Conservation (phyloP, 2,797 vertebrate genomes). For the Sitta carolinensis region DNA sequence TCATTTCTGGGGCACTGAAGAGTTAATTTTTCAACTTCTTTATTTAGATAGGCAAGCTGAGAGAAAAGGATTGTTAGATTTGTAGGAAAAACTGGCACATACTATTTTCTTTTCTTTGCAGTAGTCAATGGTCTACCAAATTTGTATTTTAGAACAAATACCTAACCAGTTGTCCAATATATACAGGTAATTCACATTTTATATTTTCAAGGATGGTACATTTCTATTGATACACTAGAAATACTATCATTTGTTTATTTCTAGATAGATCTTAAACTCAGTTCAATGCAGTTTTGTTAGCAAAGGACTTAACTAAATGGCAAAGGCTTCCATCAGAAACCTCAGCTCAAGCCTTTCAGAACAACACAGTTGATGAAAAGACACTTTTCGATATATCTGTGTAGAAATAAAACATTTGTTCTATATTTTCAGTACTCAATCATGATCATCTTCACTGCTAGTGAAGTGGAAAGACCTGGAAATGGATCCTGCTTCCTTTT, state of each 20-base stretch:
- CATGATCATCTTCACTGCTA: neutral
- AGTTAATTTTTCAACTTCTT: neutral
- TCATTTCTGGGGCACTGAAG: neutral
- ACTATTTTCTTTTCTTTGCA: neutral
- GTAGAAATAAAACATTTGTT: neutral
- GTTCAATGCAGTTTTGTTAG: neutral
- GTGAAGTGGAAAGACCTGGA: constrained; percentile 33
- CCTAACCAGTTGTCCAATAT: neutral
- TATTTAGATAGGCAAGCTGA: neutral
- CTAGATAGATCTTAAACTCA: neutral
- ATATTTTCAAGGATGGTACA: neutral
- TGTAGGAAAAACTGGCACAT: neutral
- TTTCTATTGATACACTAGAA: neutral
- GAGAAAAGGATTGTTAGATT: neutral
- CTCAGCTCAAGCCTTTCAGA: neutral
- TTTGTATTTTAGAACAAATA: neutral
- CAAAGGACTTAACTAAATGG: neutral
- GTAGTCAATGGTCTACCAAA: neutral
- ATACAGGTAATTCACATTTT: neutral
- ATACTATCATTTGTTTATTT: neutral
- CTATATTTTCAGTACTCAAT: neutral
- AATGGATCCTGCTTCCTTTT: constrained; percentile 29
- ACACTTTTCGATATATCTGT: neutral
- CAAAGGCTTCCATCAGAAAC: neutral
- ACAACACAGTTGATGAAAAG: neutral